phyloP scores from a whole-genome alignment of 2,888 invertebrate species.

The Archips crataeganus region DNA sequence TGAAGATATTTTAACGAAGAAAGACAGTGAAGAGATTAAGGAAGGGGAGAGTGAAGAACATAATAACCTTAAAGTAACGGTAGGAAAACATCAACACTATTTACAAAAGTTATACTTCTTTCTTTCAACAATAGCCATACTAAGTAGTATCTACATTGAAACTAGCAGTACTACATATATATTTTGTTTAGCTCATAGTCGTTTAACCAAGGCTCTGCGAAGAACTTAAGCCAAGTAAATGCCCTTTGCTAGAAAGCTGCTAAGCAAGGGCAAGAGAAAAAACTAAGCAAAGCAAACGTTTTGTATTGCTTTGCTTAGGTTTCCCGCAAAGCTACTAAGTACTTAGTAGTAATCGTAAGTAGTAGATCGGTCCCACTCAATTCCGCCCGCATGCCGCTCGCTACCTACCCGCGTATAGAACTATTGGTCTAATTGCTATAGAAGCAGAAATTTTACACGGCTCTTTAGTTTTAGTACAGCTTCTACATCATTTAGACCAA shows the following conservation, averaged over 20 bases:
- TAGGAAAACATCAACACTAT: not conserved
- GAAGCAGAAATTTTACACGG: not conserved
- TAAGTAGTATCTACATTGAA: too few species aligned
- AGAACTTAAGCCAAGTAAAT: too few species aligned
- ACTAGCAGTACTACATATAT: too few species aligned
- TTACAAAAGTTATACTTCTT: not conserved
- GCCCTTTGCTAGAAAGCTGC: too few species aligned
- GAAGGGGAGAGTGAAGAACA: not conserved
- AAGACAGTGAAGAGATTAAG: conserved; percentile 50
- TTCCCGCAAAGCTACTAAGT: not conserved
- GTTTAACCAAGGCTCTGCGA: too few species aligned
- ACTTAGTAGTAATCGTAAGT: not conserved
- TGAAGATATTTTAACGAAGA: conserved; percentile 59
- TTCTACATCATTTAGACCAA: not conserved
- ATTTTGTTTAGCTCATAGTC: too few species aligned
- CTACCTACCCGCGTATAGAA: not conserved
- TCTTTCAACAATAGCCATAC: not conserved
- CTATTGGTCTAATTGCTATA: not conserved
- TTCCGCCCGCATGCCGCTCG: not conserved
- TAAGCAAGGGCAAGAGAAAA: too few species aligned
- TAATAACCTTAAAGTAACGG: not conserved
- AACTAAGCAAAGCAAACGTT: not conserved
- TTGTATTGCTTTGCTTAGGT: not conserved
- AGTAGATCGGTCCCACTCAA: not conserved
- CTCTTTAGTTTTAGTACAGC: not conserved